Base-by-base conservation (phyloP, 2,888 invertebrate genomes). In the Aquatica leii region DNA sequence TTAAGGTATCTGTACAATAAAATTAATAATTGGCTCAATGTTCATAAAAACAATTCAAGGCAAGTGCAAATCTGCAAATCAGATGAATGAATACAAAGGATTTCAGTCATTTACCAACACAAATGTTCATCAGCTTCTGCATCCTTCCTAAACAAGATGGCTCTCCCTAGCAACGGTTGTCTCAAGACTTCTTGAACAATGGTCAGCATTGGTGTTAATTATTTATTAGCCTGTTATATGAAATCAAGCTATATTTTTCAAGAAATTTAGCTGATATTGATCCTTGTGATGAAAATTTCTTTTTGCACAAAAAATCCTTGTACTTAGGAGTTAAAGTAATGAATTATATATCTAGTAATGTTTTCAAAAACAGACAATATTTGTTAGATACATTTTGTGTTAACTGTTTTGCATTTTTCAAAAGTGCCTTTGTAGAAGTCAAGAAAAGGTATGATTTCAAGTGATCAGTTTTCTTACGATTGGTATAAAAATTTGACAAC, bases 81-180 rank as follows among this genome's bases (percentile, higher is more conserved):
- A 51, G 24, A 18, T 9, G 15, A 4, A 9, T 0, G 49, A 49
- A 2, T 35, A 35, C 12, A 1, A 14, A 34, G 11, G 49, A 35
- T 57, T 57, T 18, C 57, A 49, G 37, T 5, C 11, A 11, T 57
- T 49, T 18, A 4, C 6, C 8, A 9, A 49, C 2, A 8, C 15
- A 2, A 20, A 57, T 6, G 3, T 37, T 2, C 49, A 57, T n/a
- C 34, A 49, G 20, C 15, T 57, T 5, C 21, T 57, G 12, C 57
- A 37, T 9, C 57, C 49, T 4, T 31, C 50, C 4, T 50, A 57
- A 49, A 57, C 57, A 9, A 15, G 57, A 2, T 57, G 49, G n/a
- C n/a, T n/a, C n/a, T n/a, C n/a, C n/a, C n/a, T n/a, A n/a, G n/a
- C n/a, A n/a, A n/a, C n/a, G n/a, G 57, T 15, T 57, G 5, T 57